phyloP scores from a whole-genome alignment of 1,140 invertebrate species.

The Heliconius congener region DNA sequence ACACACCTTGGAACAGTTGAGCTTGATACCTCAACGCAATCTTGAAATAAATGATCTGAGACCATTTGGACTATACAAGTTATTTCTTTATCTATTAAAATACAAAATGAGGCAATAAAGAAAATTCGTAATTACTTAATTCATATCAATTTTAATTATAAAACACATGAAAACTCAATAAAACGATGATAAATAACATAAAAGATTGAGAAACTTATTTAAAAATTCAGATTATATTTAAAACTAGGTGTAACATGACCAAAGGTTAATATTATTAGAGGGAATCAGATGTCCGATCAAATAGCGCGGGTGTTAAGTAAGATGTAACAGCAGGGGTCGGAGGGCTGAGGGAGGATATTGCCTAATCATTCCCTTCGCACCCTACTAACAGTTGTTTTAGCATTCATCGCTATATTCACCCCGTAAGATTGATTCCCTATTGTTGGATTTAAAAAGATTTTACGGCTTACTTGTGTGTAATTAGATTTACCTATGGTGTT shows the following conservation, averaged over 20 bases:
- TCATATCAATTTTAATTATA: too few relatives aligned
- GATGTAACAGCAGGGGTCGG: conserved; percentile 68
- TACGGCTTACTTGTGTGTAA: conserved; percentile 33
- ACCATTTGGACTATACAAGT: too few relatives aligned
- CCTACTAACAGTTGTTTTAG: conserved; percentile 79
- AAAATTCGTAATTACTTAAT: too few relatives aligned
- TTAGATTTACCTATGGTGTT: conserved; percentile 28
- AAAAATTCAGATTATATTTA: background rate
- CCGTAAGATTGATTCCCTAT: conserved; percentile 66
- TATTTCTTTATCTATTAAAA: too few relatives aligned
- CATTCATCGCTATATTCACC: conserved; percentile 66
- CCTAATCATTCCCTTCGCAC: conserved; percentile 77
- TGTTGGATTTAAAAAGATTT: conserved; percentile 45
- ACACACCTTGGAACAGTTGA: too few relatives aligned
- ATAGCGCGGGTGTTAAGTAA: conserved; percentile 70
- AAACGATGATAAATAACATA: too few relatives aligned
- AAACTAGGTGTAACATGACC: conserved; percentile 20
- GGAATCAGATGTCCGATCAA: conserved; percentile 73
- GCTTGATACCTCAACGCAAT: too few relatives aligned
- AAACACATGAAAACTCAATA: too few relatives aligned
- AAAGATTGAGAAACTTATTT: too few relatives aligned
- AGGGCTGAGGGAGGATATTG: conserved; percentile 72
- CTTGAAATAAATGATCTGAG: too few relatives aligned
- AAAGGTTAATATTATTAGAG: conserved; percentile 55
- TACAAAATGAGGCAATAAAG: too few relatives aligned